Base-by-base conservation (phyloP, 2,888 invertebrate species). In the Nomada ruficornis region DNA sequence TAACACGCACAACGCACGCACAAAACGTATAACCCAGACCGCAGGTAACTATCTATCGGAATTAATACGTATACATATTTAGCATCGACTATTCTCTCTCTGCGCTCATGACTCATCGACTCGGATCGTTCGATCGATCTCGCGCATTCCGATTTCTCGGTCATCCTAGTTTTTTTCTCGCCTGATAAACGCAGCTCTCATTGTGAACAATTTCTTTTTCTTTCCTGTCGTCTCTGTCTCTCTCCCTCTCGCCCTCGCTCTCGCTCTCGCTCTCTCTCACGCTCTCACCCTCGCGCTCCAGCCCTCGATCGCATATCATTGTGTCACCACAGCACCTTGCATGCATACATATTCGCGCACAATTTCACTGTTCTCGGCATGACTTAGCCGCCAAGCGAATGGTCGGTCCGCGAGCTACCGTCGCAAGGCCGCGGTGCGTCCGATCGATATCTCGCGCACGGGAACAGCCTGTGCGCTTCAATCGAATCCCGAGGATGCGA, bases 41-140 rank as follows among this genome's bases (percentile, higher is more conserved):
- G 89, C 92, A 93, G 93, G 93, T 93, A 93, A 93, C 89, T 93
- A 93, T 93, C 92, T 93, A 93, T 92, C 93, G 90, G 91, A 84
- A 88, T 85, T 87, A 86, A 89, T 85, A 87, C 83, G 78, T 84
- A 87, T 86, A 62, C 79, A 77, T 64, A 36, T 85, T 64, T 85
- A 75, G 77, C 75, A 77, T 85, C 85, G 82, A 80, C 79, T 83
- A 85, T 83, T 78, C 75, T 83, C 85, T 80, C 83, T 75, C 60
- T 72, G 73, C 84, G 80, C 64, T 81, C 85, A 80, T 77, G 76
- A 72, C 74, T 85, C 78, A 77, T 83, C 72, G 82, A 82, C 73
- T 62, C 80, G 70, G 75, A 52, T 65, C 65, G 74, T 54, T 80
- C 72, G 65, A 75, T 85, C 52, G 82, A 60, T 83, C 60, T 84